Base-by-base conservation (phyloP, 1,140 invertebrate genomes). In the Venturia canescens region DNA sequence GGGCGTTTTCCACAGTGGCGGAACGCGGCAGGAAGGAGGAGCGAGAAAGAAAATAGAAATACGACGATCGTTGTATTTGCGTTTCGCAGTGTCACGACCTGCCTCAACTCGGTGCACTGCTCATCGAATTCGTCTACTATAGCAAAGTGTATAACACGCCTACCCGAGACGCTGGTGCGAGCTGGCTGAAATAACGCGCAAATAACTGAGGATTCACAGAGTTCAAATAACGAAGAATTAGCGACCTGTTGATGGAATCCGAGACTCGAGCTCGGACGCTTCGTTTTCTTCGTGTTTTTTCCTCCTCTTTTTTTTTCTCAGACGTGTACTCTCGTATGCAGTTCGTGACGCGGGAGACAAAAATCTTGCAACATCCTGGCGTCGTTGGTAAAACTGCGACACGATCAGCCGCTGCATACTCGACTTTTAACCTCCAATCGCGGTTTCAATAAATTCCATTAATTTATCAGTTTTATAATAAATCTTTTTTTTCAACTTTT, bases 11-110 rank as follows among this genome's bases (percentile, higher is more conserved):
- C 11, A 21, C 4, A 53, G 1, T n/a, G 16, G 3, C 16, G 16
- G 6, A 53, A 53, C 50, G n/a, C 50, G n/a, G 16, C 11, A 53
- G 50, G n/a, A n/a, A 53, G n/a, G n/a, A 21, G n/a, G n/a, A 53
- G 18, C 4, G 57, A 21, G 21, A 21, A 11, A 63, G 21, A 63
- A 23, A 63, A 63, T 26, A 63, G 6, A 63, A 63, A 0, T 7
- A 3, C 9, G 23, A 6, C 60, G 60, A 44, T 27, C 60, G 23
- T 26, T 63, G 13, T 44, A 44, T 63, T 63, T 63, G 16, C 60
- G 60, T 9, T 44, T 63, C 60, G n/a, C 60, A 23, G 60, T 63
- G 60, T 63, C 21, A 63, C 60, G 60, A 63, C 60, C 60, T 63
- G 60, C 60, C 60, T 63, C 60, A 63, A 63, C 60, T 63, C 16